These are phyloP conservation scores for Alces alces DNA, from an alignment of 2,113 vertebrate species.

Conservation along the genomic window DNA sequence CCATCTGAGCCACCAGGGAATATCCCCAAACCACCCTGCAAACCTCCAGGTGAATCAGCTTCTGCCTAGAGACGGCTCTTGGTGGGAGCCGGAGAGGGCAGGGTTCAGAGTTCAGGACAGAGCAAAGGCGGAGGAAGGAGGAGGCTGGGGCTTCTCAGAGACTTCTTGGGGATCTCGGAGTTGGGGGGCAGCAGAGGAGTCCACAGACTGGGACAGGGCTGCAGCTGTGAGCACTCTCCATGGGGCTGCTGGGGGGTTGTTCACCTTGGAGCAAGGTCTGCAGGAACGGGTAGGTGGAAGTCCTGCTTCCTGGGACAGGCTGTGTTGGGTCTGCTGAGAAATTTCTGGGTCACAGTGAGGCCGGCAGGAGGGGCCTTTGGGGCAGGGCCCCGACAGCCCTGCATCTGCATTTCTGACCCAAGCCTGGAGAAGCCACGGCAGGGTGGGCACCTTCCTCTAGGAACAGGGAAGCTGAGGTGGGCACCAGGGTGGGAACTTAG, in stretches of 20 bases:
- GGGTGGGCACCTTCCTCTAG: not conserved
- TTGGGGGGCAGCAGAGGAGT: not conserved
- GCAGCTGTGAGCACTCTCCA: not conserved
- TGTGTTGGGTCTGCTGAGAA: not conserved
- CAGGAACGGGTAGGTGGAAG: not conserved
- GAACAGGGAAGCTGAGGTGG: not conserved
- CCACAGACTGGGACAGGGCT: not conserved
- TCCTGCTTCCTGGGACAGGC: not conserved
- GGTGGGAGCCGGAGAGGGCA: not conserved
- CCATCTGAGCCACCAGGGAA: not conserved
- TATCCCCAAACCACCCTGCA: not conserved
- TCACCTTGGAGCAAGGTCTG: not conserved
- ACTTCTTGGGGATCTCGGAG: not conserved
- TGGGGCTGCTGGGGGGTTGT: rapidly evolving
- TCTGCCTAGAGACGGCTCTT: not conserved
- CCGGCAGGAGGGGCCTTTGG: not conserved
- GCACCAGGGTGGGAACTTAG: not conserved
- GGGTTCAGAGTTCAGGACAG: not conserved
- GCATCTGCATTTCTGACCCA: not conserved
- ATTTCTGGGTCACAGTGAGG: not conserved
- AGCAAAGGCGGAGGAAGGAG: not conserved
- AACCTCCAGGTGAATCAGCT: rapidly evolving
- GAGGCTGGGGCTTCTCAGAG: not conserved
- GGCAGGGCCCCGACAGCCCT: too few relatives aligned
- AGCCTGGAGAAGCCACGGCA: not conserved